These are phyloP conservation scores for Patella caerulea DNA, from an alignment of 2,888 invertebrate species.

Conservation along the genomic window DNA sequence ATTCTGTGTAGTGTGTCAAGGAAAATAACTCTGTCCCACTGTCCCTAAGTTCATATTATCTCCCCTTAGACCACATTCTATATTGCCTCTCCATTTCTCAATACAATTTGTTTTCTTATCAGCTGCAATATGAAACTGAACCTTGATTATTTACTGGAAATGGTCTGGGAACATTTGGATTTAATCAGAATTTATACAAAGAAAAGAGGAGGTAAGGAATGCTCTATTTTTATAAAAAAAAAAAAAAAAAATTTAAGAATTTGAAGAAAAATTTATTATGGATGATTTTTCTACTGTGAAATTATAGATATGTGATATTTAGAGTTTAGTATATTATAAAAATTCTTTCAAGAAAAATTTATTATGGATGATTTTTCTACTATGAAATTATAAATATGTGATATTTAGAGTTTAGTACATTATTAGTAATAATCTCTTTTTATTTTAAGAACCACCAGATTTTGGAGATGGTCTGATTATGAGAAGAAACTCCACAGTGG, in stretches of 20 bases:
- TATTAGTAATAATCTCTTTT: background rate
- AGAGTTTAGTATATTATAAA: too few species aligned
- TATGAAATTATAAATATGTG: too few species aligned
- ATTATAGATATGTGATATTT: too few species aligned
- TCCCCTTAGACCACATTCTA: background rate
- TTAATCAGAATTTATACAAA: slow-evolving; percentile 98
- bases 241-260: too few species aligned
- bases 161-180: slow-evolving; percentile 93
- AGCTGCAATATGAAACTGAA: slow-evolving; percentile 99
- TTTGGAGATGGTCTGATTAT: slow-evolving; percentile 96
- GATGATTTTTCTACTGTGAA: too few species aligned
- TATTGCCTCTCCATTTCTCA: background rate
- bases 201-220: slow-evolving; percentile 83
- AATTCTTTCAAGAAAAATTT: too few species aligned
- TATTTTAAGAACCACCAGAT: slow-evolving; percentile 84
- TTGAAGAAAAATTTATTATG: too few species aligned
- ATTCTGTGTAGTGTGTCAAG: background rate
- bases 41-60: background rate
- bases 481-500: slow-evolving; percentile 89
- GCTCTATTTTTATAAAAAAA: too few species aligned
- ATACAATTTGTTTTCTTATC: slow-evolving; percentile 62
- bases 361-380: too few species aligned
- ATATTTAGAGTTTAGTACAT: too few species aligned
- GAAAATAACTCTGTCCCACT: background rate
- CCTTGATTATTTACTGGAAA: slow-evolving; percentile 92